A percentile compares a stretch with the other conserved stretches of the same genome.
Conservation (phyloP, 2,888 invertebrate genomes). For the Drosophila demipolita region DNA sequence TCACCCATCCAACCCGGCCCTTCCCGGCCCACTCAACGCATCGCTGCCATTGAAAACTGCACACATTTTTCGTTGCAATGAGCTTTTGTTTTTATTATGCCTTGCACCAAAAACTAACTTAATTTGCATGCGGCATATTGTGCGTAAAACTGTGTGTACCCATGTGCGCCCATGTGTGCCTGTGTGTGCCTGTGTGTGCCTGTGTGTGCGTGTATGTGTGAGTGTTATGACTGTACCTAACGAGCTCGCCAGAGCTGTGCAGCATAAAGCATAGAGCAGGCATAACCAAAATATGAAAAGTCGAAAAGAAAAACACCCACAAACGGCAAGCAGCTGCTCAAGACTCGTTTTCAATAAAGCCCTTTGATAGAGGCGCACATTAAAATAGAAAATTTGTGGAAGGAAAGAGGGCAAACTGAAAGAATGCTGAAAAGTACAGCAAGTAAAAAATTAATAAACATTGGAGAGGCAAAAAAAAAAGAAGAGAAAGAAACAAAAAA, state of each 20-base stretch:
- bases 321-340: slow-evolving; percentile 30
- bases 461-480: background rate
- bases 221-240: slow-evolving; percentile 55
- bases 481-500: slow-evolving; percentile 1
- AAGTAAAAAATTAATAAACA: slow-evolving; percentile 8
- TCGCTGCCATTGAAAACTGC: slow-evolving; percentile 33
- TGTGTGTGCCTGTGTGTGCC: slow-evolving; percentile 14
- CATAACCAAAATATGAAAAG: slow-evolving; percentile 18
- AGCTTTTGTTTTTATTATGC: slow-evolving; percentile 66
- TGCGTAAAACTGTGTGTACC: slow-evolving; percentile 36
- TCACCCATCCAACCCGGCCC: background rate
- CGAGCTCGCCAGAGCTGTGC: slow-evolving; percentile 60
- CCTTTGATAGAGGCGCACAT: slow-evolving; percentile 49
- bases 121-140: slow-evolving; percentile 70
- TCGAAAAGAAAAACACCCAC: slow-evolving; percentile 13
- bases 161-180: slow-evolving; percentile 12
- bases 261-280: slow-evolving; percentile 49
- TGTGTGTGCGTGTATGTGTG: slow-evolving; percentile 20
- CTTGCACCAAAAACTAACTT: slow-evolving; percentile 73
- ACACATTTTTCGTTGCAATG: slow-evolving; percentile 58
- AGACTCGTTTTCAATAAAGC: slow-evolving; percentile 73
- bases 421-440: slow-evolving; percentile 5
- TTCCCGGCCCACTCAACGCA: slow-evolving; percentile 1
- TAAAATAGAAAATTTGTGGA: slow-evolving; percentile 54
- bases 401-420: slow-evolving; percentile 38